phyloP scores from a whole-genome alignment of 2,797 vertebrate species.

The Poliocrania exsul region DNA sequence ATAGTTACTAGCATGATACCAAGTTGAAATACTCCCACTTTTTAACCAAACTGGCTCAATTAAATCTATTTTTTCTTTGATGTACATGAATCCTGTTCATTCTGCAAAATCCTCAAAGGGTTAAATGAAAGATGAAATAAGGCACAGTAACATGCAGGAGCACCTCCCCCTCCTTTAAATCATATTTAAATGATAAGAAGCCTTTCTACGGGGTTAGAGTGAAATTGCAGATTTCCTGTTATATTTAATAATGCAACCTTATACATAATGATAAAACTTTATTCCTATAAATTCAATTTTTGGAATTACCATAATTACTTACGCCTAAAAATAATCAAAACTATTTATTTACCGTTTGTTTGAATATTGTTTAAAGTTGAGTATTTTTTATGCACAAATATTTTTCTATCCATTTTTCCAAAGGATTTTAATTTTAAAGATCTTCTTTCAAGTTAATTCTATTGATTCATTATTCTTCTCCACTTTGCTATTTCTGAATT shows the following conservation, averaged over 20 bases:
- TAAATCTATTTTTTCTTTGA: constrained; percentile 30
- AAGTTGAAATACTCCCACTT: not conserved
- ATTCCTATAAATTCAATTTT: constrained; percentile 63
- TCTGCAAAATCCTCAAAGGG: constrained; percentile 50
- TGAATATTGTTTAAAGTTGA: constrained; percentile 7
- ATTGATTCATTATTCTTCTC: not conserved
- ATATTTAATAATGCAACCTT: constrained; percentile 68
- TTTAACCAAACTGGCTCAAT: constrained; percentile 26
- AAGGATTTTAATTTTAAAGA: not conserved
- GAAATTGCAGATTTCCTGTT: constrained; percentile 42
- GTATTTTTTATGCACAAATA: not conserved
- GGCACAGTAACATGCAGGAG: not conserved
- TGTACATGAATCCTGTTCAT: not conserved
- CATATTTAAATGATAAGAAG: constrained; percentile 64
- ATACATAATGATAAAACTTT: constrained; percentile 64
- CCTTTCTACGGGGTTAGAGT: constrained; percentile 41
- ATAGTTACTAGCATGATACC: not conserved
- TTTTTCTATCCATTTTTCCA: not conserved
- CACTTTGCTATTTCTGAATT: not conserved
- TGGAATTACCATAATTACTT: constrained; percentile 58
- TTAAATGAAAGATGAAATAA: constrained; percentile 71
- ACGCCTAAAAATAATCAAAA: constrained; percentile 57
- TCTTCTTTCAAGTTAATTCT: not conserved
- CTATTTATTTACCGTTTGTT: constrained; percentile 55
- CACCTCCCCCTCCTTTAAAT: not conserved